These are phyloP conservation scores for Orthosia incerta DNA, from an alignment of 2,888 invertebrate species.

Conservation along the genomic window DNA sequence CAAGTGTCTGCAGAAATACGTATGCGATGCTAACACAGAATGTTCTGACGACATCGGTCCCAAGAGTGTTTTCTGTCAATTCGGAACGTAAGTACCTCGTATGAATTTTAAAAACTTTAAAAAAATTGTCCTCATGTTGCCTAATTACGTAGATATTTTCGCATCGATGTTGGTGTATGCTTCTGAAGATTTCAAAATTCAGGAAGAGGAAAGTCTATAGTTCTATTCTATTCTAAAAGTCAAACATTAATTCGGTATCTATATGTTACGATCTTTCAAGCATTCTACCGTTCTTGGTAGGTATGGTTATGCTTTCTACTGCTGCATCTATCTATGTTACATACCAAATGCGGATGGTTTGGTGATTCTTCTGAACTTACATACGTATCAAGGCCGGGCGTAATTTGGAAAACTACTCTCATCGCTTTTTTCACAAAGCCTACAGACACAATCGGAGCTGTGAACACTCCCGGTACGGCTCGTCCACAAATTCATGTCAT, in stretches of 20 bases:
- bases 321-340: background rate
- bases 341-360: background rate
- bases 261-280: background rate
- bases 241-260: background rate
- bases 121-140: background rate
- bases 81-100: conserved; percentile 95
- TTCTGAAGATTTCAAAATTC: background rate
- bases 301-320: background rate
- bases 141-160: background rate
- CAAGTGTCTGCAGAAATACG: conserved; percentile 96
- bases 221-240: background rate
- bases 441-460: background rate
- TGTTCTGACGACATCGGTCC: conserved; percentile 95
- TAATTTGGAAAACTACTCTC: background rate
- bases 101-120: background rate
- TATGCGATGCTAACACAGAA: conserved; percentile 97
- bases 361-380: background rate
- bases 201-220: background rate
- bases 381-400: background rate
- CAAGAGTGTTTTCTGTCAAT: conserved; percentile 97
- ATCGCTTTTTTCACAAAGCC: background rate
- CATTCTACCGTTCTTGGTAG: conserved; percentile 21
- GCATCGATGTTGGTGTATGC: background rate
- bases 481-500: background rate
- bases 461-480: background rate